Percentiles rank a stretch among this genome's conserved stretches.
Evolutionary conservation across 2,888 invertebrate genomes (phyloP).

Genomic region (Leuctra nigra): DNA sequence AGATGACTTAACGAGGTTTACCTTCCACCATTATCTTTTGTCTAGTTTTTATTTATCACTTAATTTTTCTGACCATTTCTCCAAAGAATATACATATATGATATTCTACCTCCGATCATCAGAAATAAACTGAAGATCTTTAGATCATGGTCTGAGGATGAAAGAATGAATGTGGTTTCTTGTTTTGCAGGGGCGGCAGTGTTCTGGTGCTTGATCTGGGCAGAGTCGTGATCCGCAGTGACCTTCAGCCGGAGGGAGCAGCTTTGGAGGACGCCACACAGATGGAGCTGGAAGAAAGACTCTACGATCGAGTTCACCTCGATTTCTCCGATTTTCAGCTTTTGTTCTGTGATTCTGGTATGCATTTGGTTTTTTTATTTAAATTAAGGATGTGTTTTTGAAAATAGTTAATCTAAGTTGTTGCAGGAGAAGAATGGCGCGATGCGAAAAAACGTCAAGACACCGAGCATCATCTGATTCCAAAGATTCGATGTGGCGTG

Average conservation of each 20-base stretch:
- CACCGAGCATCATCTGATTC: conserved; percentile 66
- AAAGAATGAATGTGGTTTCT: too few species aligned
- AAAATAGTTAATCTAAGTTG: conserved; percentile 34
- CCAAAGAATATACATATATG: too few species aligned
- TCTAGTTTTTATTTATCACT: too few species aligned
- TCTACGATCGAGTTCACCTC: conserved; percentile 69
- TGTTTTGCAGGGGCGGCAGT: conserved; percentile 52
- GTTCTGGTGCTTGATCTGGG: conserved; percentile 67
- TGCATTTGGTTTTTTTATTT: too few species aligned
- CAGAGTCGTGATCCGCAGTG: conserved; percentile 59
- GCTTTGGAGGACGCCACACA: conserved; percentile 69
- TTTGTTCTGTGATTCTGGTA: conserved; percentile 50
- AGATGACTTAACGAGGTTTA: too few species aligned
- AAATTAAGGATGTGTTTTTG: too few species aligned
- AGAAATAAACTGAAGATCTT: too few species aligned
- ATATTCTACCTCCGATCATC: too few species aligned
- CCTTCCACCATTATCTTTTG: too few species aligned
- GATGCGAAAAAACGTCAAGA: conserved; percentile 61
- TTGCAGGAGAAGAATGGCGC: conserved; percentile 65
- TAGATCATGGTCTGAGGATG: too few species aligned
- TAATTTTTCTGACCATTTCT: too few species aligned
- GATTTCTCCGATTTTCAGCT: conserved; percentile 64
- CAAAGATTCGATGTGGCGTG: conserved; percentile 56
- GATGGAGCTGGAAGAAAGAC: conserved; percentile 72
- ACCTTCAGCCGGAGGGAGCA: conserved; percentile 60